A percentile compares a stretch with the other conserved stretches of the same genome.
phyloP scores from a whole-genome alignment of 2,113 vertebrate species.

The Scomber japonicus region DNA sequence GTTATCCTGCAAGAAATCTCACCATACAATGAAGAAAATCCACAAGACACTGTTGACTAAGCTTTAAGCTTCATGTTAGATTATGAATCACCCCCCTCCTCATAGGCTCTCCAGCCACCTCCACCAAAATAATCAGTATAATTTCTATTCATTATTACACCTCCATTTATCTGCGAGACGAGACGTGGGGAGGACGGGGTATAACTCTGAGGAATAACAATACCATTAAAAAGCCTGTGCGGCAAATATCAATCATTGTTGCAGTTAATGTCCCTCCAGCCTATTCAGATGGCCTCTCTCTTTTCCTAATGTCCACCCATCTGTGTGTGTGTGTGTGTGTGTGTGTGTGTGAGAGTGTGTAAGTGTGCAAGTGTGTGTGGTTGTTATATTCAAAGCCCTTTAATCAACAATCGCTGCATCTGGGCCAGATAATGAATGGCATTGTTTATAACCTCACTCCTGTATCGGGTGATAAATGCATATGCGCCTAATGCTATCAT shows the following conservation, averaged over 20 bases:
- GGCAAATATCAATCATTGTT: slow-evolving; percentile 95
- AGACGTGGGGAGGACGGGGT: slow-evolving; percentile 89
- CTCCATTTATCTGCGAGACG: slow-evolving; percentile 84
- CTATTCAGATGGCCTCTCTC: slow-evolving; percentile 94
- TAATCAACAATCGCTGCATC: slow-evolving; percentile 98
- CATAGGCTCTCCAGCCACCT: slow-evolving; percentile 48
- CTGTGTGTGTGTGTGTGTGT: slow-evolving; percentile 85
- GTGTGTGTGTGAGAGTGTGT: slow-evolving; percentile 45
- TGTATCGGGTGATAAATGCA: slow-evolving; percentile 95
- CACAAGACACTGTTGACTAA: slow-evolving; percentile 61
- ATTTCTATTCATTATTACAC: slow-evolving; percentile 85
- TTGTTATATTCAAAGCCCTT: slow-evolving; percentile 93
- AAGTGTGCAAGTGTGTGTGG: slow-evolving; percentile 54
- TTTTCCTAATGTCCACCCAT: slow-evolving; percentile 95
- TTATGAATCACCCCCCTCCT: slow-evolving; percentile 58
- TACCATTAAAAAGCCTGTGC: slow-evolving; percentile 93
- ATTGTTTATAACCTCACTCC: slow-evolving; percentile 96
- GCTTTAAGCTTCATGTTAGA: slow-evolving; percentile 57
- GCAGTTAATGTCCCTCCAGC: slow-evolving; percentile 96
- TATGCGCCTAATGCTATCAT: slow-evolving; percentile 91
- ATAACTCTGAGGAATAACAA: slow-evolving; percentile 95
- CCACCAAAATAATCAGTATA: slow-evolving; percentile 78
- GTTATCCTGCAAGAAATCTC: not conserved
- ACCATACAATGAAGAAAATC: slow-evolving; percentile 22
- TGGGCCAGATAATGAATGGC: slow-evolving; percentile 97